Percentiles rank a stretch among this genome's conserved stretches.
These are phyloP conservation scores for Lasiurus cinereus DNA, from an alignment of 2,113 vertebrate genomes.

Conservation along the genomic window DNA sequence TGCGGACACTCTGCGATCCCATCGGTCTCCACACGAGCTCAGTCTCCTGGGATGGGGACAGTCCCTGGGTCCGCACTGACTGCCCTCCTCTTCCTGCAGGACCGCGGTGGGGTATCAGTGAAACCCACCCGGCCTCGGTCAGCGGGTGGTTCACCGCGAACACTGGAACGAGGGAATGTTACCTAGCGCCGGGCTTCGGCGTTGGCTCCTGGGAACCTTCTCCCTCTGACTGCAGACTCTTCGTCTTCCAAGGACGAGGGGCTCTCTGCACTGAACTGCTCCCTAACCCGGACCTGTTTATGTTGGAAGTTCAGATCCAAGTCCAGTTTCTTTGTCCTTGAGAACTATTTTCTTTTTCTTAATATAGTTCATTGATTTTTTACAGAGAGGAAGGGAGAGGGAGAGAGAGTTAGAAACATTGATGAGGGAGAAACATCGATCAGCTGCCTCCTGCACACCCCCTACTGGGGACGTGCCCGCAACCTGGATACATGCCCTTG, in stretches of 20 bases:
- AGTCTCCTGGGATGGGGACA: constrained; percentile 35
- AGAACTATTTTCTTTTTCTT: not conserved
- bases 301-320: not conserved
- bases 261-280: not conserved
- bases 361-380: no score
- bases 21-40: constrained; percentile 8
- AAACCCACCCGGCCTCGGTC: constrained; percentile 14
- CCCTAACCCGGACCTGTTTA: not conserved
- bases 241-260: not conserved
- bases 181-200: not conserved
- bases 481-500: no score
- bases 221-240: not conserved
- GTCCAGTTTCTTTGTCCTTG: constrained; percentile 21
- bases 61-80: constrained; percentile 30
- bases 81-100: constrained; percentile 36
- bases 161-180: not conserved
- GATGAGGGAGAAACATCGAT: no score
- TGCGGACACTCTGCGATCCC: not conserved
- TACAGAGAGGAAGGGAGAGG: no score
- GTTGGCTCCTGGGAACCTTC: not conserved
- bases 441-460: no score
- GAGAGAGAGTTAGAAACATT: no score
- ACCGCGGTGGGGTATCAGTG: not conserved
- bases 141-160: constrained; percentile 42
- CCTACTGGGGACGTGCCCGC: no score